Conservation (phyloP, 2,888 invertebrate genomes). For the Zaprionus obscuricornis region DNA sequence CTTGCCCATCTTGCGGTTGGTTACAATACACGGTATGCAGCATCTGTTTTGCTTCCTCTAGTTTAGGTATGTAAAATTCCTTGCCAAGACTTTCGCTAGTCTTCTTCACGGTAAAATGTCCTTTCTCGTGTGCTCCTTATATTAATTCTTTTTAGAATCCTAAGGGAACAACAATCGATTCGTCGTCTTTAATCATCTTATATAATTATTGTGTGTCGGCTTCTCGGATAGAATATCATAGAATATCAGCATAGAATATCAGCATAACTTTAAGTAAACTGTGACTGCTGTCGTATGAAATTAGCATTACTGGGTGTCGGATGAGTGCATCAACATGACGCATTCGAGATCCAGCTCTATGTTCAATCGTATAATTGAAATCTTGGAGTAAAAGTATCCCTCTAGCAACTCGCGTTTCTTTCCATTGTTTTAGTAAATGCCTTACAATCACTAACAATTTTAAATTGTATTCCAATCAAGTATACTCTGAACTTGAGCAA, state of each 20-base stretch:
- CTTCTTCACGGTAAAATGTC: slow-evolving; percentile 45
- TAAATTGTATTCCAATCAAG: background rate
- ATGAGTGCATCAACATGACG: slow-evolving; percentile 28
- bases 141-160: slow-evolving; percentile 29
- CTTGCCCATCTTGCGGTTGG: slow-evolving; percentile 40
- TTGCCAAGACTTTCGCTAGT: slow-evolving; percentile 31
- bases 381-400: slow-evolving; percentile 9
- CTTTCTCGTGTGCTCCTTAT: slow-evolving; percentile 45
- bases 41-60: slow-evolving; percentile 29
- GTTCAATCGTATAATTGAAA: slow-evolving; percentile 21
- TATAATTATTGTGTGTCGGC: slow-evolving; percentile 33
- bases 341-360: slow-evolving; percentile 33
- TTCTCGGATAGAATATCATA: too few species aligned
- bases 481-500: slow-evolving; percentile 5
- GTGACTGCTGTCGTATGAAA: slow-evolving; percentile 9
- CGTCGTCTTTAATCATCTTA: slow-evolving; percentile 30
- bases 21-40: slow-evolving; percentile 39
- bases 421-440: slow-evolving; percentile 2
- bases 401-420: slow-evolving; percentile 4
- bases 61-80: slow-evolving; percentile 37
- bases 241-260: slow-evolving; percentile 36
- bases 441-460: background rate
- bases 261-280: slow-evolving; percentile 11
- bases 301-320: slow-evolving; percentile 31
- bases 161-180: slow-evolving; percentile 37